Conservation (phyloP, 2,797 vertebrate species). For the Hydrolagus colliei region DNA sequence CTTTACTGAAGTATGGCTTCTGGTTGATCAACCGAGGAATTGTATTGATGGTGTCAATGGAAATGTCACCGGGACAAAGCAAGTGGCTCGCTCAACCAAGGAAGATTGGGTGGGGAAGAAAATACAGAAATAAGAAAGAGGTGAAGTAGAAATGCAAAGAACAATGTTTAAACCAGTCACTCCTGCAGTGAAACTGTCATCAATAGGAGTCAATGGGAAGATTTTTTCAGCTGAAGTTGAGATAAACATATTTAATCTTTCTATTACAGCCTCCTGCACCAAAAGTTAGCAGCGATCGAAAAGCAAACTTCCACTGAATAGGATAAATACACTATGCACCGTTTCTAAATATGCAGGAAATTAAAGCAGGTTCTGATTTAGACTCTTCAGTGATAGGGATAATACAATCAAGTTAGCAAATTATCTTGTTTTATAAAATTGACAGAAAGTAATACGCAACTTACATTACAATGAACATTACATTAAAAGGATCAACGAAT, state of each 20-base stretch:
- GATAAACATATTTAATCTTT: not conserved
- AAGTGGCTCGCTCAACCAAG: too few relatives aligned
- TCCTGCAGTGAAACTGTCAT: not conserved
- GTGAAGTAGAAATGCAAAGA: too few relatives aligned
- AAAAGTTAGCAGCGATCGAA: not conserved
- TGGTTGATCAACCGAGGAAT: too few relatives aligned
- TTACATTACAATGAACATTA: slow-evolving; percentile 4
- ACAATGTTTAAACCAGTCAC: not conserved
- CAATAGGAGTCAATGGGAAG: not conserved
- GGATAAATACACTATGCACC: not conserved
- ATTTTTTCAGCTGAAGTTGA: not conserved
- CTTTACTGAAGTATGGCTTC: too few relatives aligned
- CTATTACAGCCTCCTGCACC: not conserved
- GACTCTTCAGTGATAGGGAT: not conserved
- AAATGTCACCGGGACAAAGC: too few relatives aligned
- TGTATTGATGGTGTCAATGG: too few relatives aligned
- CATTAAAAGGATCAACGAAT: not conserved
- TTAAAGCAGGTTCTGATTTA: not conserved
- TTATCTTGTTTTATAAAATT: not conserved
- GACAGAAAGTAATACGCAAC: not conserved
- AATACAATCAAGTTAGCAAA: not conserved
- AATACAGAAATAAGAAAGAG: too few relatives aligned
- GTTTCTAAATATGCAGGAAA: not conserved
- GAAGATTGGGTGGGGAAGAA: too few relatives aligned
- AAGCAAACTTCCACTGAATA: not conserved